Base-by-base conservation (phyloP, 2,888 invertebrate genomes). In the Drosophila lutescens region DNA sequence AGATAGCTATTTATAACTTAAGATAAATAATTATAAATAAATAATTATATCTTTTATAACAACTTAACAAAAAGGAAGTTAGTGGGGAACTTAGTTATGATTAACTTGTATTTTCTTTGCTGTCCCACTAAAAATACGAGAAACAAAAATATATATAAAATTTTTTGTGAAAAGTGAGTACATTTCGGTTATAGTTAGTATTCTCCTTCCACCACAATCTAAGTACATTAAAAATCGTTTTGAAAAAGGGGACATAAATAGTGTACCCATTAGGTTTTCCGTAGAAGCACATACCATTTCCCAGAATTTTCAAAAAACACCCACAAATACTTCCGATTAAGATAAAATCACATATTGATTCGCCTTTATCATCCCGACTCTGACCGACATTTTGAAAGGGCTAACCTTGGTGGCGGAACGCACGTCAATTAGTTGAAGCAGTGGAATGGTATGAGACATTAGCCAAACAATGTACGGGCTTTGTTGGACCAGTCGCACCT, bases 371-470 rank as follows among this genome's bases (percentile, higher is more conserved):
- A 38, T 44, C 20, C 26, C 1, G 51, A 9, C 15, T 47, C 46
- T 10, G 46, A 36, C 30, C 36, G 41, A 68, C 69, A 38, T 69
- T 43, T 54, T 3, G 26, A 30, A 36, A 50, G 17, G 38, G n/a
- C 36, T 67, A 80, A 83, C 83, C 86, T 86, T 83, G 84, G 62
- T 60, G 57, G 55, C 38, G 59, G 54, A 62, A 63, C 63, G 67
- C 76, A 86, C 86, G 81, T 73, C 86, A 86, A 86, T 83, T 86
- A 86, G 86, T 74, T 56, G 13, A 32, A 23, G 41, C 50, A 44
- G 34, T 43, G 30, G 17, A 58, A 12, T 54, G 63, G 50, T 46
- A 38, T 77, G 78, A 74, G 60, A 84, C 84, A 86, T 84, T 84
- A 81, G 83, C 85, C 70, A 77, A 68, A 74, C 83, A 76, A 69